A percentile compares a stretch with the other conserved stretches of the same genome.
Evolutionary conservation across 92 coral and sea anemone species (phyloP).

Genomic region (Montipora capitata): DNA sequence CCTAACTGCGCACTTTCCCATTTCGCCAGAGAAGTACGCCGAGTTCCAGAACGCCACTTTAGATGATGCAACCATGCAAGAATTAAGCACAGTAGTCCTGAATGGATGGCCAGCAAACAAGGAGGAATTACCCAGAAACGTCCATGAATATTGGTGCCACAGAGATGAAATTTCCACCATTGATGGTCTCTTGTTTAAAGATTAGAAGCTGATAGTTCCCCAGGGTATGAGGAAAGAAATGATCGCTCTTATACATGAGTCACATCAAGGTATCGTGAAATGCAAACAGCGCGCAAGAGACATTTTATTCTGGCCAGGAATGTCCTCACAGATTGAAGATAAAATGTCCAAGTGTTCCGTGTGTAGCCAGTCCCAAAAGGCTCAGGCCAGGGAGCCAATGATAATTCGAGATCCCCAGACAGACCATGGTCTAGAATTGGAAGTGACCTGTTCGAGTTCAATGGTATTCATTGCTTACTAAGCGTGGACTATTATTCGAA

Average conservation of each 20-base stretch:
- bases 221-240: not conserved
- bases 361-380: constrained; percentile 35
- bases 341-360: constrained; percentile 50
- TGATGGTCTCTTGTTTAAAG: too few species aligned
- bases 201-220: too few species aligned
- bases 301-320: constrained; percentile 60
- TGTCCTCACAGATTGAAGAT: constrained; percentile 41
- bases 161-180: constrained; percentile 1
- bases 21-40: not conserved
- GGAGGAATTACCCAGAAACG: not conserved
- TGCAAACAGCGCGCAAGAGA: constrained; percentile 61
- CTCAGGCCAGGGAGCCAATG: constrained; percentile 56
- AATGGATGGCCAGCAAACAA: too few species aligned
- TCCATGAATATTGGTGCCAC: not conserved
- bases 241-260: constrained; percentile 41
- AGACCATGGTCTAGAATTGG: constrained; percentile 63
- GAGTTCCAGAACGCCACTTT: too few species aligned
- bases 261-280: constrained; percentile 54
- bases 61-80: constrained; percentile 21
- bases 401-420: constrained; percentile 27
- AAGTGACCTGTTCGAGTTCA: constrained; percentile 38
- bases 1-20: constrained; percentile 45
- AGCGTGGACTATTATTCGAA: constrained; percentile 18
- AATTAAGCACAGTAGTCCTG: not conserved
- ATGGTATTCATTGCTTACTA: constrained; percentile 12